These are phyloP conservation scores for Orthonevra nobilis DNA, from an alignment of 2,888 invertebrate species.

Conservation along the genomic window DNA sequence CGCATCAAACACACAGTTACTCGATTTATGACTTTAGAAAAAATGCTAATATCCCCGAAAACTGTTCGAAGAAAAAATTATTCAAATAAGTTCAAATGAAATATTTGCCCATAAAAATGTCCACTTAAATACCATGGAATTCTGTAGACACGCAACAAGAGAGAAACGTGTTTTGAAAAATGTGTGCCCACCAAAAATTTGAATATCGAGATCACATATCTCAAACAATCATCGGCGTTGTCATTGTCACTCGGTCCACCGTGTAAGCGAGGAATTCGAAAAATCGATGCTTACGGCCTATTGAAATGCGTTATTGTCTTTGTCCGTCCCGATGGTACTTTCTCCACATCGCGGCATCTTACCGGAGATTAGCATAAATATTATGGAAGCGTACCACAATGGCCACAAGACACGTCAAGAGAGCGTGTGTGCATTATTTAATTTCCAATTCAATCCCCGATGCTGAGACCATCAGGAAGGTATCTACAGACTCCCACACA, in stretches of 20 bases:
- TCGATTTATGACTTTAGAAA: slow-evolving; percentile 62
- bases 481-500: slow-evolving; percentile 24
- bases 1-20: slow-evolving; percentile 15
- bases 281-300: slow-evolving; percentile 41
- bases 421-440: slow-evolving; percentile 40
- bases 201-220: slow-evolving; percentile 64
- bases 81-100: slow-evolving; percentile 63
- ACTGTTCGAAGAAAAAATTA: slow-evolving; percentile 26
- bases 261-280: slow-evolving; percentile 40
- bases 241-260: neutral
- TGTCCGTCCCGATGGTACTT: slow-evolving; percentile 31
- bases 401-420: slow-evolving; percentile 29
- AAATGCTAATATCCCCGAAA: slow-evolving; percentile 46
- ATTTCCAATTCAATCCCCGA: slow-evolving; percentile 37
- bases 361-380: slow-evolving; percentile 55
- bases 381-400: slow-evolving; percentile 53
- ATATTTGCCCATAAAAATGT: slow-evolving; percentile 62
- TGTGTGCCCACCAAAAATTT: slow-evolving; percentile 48
- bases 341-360: slow-evolving; percentile 57
- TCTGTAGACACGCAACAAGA: slow-evolving; percentile 18
- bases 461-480: slow-evolving; percentile 32
- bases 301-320: neutral
- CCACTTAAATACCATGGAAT: slow-evolving; percentile 51
- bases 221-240: slow-evolving; percentile 27
- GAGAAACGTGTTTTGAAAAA: slow-evolving; percentile 27